phyloP scores from a whole-genome alignment of 2,888 invertebrate genomes.

The Phania funesta region DNA sequence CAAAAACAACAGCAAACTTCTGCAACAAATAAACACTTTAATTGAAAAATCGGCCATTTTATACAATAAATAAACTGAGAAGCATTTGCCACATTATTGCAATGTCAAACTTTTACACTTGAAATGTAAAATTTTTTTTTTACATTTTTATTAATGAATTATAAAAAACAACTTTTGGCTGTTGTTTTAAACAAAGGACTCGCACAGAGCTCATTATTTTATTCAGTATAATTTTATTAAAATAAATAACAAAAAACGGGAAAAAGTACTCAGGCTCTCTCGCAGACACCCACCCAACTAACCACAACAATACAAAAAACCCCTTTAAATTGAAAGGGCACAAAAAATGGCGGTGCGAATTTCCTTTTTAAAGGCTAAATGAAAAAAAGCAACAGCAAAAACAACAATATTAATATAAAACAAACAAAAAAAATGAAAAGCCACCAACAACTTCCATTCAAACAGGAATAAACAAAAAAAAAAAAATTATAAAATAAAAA shows the following conservation, averaged over 20 bases:
- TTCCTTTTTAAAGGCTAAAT: constrained; percentile 71
- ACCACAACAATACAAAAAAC: constrained; percentile 46
- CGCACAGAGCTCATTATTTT: constrained; percentile 66
- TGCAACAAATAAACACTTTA: constrained; percentile 23
- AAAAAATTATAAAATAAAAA: constrained; percentile 18
- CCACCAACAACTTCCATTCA: constrained; percentile 56
- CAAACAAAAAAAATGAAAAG: constrained; percentile 34
- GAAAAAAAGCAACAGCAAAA: constrained; percentile 24
- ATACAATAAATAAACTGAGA: constrained; percentile 51
- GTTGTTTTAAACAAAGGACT: constrained; percentile 56
- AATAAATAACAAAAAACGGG: constrained; percentile 48
- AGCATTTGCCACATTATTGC: constrained; percentile 62
- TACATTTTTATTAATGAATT: constrained; percentile 46
- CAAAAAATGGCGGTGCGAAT: constrained; percentile 80
- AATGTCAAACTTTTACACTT: constrained; percentile 79
- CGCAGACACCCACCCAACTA: constrained; percentile 23
- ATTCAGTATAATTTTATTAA: constrained; percentile 60
- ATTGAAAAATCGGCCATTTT: constrained; percentile 49
- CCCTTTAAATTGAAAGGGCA: constrained; percentile 67
- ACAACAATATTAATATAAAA: constrained; percentile 19
- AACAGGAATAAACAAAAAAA: constrained; percentile 29
- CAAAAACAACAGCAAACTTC: constrained; percentile 11
- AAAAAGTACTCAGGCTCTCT: constrained; percentile 38
- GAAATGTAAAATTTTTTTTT: constrained; percentile 69
- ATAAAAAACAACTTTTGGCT: constrained; percentile 45